Evolutionary conservation across 2,113 vertebrate genomes (phyloP).

Genomic region (Mus pahari): DNA sequence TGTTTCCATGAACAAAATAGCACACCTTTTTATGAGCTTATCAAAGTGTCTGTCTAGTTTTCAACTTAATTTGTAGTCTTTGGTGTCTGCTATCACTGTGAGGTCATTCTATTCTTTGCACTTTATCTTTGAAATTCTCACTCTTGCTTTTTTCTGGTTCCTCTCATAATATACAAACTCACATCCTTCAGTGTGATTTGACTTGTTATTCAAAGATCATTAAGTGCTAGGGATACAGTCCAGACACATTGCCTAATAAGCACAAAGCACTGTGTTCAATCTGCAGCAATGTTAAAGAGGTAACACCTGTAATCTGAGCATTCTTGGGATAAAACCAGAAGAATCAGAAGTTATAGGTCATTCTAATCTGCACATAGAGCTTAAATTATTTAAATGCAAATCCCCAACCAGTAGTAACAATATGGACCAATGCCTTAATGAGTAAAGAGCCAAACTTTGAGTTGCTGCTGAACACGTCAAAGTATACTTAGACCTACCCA

Average conservation of each 20-base stretch:
- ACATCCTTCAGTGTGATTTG: neutral
- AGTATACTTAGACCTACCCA: neutral
- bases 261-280: neutral
- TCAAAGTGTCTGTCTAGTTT: neutral
- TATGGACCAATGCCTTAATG: neutral
- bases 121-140: neutral
- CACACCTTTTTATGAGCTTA: neutral
- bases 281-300: neutral
- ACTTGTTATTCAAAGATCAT: neutral
- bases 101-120: neutral
- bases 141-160: neutral
- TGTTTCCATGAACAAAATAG: neutral
- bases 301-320: neutral
- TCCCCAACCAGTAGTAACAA: neutral
- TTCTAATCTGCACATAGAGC: too few relatives aligned
- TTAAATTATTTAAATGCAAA: neutral
- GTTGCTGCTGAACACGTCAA: neutral
- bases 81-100: neutral
- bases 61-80: neutral
- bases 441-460: neutral
- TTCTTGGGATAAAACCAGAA: neutral
- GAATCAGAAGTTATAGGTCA: neutral
- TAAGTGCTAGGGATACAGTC: neutral
- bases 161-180: neutral
- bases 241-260: neutral